Conservation (phyloP, 1,140 invertebrate species). For the Calliphora vicina region DNA sequence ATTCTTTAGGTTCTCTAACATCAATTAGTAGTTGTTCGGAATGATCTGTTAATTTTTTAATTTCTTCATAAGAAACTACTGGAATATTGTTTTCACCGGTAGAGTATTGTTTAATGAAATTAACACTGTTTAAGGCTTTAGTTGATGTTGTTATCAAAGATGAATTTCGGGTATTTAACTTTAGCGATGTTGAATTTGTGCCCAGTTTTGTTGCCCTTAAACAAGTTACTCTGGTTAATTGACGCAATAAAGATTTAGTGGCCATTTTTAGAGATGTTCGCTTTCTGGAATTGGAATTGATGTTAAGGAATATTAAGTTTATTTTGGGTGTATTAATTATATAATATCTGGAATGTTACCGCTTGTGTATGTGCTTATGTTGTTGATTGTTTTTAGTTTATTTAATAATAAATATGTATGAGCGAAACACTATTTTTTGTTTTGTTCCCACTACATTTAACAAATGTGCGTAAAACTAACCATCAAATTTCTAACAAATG, state of each 20-base stretch:
- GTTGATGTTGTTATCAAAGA: too few relatives aligned
- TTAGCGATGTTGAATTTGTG: neutral
- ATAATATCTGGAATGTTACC: neutral
- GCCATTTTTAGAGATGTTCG: neutral
- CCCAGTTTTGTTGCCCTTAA: neutral
- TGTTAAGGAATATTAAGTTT: neutral
- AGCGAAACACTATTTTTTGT: too few relatives aligned
- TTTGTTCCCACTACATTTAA: neutral
- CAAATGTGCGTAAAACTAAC: neutral
- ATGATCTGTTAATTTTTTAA: slow-evolving; percentile 62
- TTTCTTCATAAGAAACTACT: slow-evolving; percentile 65
- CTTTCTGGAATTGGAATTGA: too few relatives aligned
- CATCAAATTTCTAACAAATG: neutral
- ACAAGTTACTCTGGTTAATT: neutral
- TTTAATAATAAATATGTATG: neutral
- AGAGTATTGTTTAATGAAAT: neutral
- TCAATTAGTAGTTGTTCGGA: slow-evolving; percentile 69
- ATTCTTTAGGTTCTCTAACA: slow-evolving; percentile 73
- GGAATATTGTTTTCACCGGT: slow-evolving; percentile 11
- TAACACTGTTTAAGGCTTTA: neutral
- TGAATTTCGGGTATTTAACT: neutral
- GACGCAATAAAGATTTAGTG: neutral
- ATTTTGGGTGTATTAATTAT: neutral
- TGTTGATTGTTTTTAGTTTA: neutral
- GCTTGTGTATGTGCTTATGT: neutral